These are phyloP conservation scores for Serilophus lunatus DNA, from an alignment of 2,113 vertebrate genomes.

Conservation along the genomic window DNA sequence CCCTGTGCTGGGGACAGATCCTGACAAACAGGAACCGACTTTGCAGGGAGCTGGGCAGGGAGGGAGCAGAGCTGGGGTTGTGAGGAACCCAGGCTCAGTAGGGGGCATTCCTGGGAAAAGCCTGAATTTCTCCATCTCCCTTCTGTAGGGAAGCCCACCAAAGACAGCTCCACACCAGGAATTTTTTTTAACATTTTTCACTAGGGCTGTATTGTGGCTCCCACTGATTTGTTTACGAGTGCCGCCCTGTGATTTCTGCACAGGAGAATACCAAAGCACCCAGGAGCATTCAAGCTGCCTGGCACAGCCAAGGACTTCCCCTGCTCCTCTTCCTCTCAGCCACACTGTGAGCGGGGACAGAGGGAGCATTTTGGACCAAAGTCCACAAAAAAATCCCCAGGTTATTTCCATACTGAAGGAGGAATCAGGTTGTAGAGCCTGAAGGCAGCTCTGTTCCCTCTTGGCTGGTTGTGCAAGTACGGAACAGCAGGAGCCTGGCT, in stretches of 20 bases:
- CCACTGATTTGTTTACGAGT: accelerated
- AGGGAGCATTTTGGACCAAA: background rate
- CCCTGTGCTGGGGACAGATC: accelerated
- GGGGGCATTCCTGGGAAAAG: accelerated
- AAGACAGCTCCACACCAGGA: background rate
- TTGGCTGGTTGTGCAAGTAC: background rate
- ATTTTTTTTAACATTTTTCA: background rate
- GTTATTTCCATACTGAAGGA: background rate
- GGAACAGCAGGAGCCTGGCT: background rate
- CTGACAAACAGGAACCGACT: background rate
- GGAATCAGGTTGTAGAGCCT: background rate
- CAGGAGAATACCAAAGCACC: background rate
- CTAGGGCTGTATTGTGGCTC: accelerated
- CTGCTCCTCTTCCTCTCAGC: background rate
- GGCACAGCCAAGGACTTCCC: background rate
- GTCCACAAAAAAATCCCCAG: background rate
- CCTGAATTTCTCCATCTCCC: background rate
- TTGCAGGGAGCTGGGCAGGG: background rate
- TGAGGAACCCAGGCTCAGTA: too few species aligned
- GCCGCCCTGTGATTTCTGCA: background rate
- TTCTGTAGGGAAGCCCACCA: background rate
- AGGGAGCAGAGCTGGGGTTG: background rate
- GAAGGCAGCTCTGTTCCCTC: background rate
- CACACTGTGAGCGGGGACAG: accelerated
- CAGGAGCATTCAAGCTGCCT: background rate